Conservation (phyloP, 2,797 vertebrate species). For the Poecile montanus region DNA sequence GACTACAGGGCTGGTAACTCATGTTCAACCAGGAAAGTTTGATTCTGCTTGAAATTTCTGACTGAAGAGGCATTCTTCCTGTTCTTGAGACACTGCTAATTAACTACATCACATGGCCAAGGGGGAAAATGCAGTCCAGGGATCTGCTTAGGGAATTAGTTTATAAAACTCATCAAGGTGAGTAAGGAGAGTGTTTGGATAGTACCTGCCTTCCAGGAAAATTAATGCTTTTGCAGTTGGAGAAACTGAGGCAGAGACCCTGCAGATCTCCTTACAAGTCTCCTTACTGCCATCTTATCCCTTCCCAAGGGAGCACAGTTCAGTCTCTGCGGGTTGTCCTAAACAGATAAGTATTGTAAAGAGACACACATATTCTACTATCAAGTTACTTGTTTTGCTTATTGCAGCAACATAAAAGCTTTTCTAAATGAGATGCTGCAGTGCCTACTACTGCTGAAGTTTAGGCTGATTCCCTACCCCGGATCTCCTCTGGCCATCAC, state of each 20-base stretch:
- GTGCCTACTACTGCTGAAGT: background rate
- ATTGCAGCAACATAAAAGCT: background rate
- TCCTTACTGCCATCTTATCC: background rate
- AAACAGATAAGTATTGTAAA: background rate
- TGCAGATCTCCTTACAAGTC: background rate
- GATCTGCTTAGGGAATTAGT: background rate
- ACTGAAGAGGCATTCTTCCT: background rate
- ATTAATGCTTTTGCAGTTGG: background rate
- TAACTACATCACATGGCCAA: background rate
- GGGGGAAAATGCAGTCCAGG: background rate
- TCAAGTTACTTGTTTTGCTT: background rate
- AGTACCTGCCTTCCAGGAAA: background rate
- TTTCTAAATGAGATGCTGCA: background rate
- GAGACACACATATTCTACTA: background rate
- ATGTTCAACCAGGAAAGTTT: background rate
- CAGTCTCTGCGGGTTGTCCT: background rate
- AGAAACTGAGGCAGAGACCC: background rate
- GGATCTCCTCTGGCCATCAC: background rate
- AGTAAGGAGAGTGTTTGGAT: background rate
- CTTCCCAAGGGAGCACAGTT: background rate
- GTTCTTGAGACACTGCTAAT: background rate
- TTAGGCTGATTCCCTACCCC: background rate
- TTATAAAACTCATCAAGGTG: background rate
- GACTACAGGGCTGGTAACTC: background rate
- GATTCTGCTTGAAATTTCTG: background rate